phyloP scores from a whole-genome alignment of 1,140 invertebrate genomes.

The Drosophila asahinai region DNA sequence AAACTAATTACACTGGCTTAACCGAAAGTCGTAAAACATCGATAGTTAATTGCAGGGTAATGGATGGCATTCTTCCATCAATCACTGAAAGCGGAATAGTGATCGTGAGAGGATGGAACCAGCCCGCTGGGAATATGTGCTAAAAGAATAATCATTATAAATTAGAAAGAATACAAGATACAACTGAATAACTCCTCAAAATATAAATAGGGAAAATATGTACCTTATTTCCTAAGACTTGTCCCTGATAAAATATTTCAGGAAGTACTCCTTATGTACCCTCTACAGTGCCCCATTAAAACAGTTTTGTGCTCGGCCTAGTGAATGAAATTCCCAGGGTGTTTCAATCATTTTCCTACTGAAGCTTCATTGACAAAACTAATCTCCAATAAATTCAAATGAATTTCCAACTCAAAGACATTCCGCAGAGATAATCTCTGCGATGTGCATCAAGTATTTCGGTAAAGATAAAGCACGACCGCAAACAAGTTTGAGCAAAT shows the following conservation, averaged over 20 bases:
- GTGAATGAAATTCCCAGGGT: not conserved
- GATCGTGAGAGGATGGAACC: not conserved
- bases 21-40: conserved; percentile 37
- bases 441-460: conserved; percentile 30
- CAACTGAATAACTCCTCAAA: no score
- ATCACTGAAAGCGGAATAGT: conserved; percentile 9
- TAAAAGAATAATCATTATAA: no score
- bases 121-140: not conserved
- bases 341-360: not conserved
- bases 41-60: conserved; percentile 41
- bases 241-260: not conserved
- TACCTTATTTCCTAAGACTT: not conserved
- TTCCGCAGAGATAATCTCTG: conserved; percentile 14
- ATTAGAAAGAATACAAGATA: no score
- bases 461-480: not conserved
- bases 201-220: not conserved
- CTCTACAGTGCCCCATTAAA: not conserved
- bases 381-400: conserved; percentile 4
- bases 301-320: not conserved
- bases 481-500: conserved; percentile 9
- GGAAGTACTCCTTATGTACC: conserved; percentile 13
- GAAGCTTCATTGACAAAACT: conserved; percentile 19
- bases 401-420: conserved; percentile 28
- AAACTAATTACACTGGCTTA: conserved; percentile 24
- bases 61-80: conserved; percentile 28